A percentile compares a stretch with the other conserved stretches of the same genome.
Evolutionary conservation across 2,113 vertebrate genomes (phyloP).

Genomic region (Chamaetylas fuelleborni): DNA sequence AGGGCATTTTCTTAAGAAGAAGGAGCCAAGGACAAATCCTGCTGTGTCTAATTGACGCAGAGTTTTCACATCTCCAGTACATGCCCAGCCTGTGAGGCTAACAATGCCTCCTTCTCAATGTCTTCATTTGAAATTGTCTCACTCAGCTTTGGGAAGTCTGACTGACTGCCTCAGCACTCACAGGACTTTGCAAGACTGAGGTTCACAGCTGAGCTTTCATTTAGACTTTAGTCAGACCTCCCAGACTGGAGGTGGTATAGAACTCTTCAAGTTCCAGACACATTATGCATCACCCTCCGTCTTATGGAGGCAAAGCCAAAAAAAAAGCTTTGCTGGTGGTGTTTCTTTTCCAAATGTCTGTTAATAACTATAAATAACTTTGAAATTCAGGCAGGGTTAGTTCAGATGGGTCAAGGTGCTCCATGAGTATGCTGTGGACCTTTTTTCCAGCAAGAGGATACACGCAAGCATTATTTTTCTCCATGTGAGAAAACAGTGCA

Average conservation of each 20-base stretch:
- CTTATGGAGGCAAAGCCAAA: background rate
- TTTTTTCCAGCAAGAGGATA: background rate
- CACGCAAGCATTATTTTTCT: background rate
- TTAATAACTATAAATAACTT: background rate
- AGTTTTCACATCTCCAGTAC: background rate
- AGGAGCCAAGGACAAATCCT: background rate
- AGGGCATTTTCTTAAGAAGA: background rate
- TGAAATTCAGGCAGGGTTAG: background rate
- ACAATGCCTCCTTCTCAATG: background rate
- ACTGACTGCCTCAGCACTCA: background rate
- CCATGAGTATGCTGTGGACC: background rate
- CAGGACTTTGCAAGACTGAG: background rate
- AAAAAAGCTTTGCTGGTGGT: background rate
- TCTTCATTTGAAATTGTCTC: background rate
- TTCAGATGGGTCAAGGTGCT: background rate
- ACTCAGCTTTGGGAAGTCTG: background rate
- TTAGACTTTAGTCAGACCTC: background rate
- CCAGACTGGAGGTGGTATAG: background rate
- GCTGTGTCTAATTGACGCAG: background rate
- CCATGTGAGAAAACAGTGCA: background rate
- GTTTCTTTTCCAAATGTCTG: background rate
- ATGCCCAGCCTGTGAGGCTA: background rate
- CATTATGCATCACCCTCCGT: background rate
- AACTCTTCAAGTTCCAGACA: background rate
- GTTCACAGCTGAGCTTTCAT: background rate